Percentiles rank a stretch among this genome's conserved stretches.
phyloP scores from a whole-genome alignment of 2,797 vertebrate species.

The Falco biarmicus region DNA sequence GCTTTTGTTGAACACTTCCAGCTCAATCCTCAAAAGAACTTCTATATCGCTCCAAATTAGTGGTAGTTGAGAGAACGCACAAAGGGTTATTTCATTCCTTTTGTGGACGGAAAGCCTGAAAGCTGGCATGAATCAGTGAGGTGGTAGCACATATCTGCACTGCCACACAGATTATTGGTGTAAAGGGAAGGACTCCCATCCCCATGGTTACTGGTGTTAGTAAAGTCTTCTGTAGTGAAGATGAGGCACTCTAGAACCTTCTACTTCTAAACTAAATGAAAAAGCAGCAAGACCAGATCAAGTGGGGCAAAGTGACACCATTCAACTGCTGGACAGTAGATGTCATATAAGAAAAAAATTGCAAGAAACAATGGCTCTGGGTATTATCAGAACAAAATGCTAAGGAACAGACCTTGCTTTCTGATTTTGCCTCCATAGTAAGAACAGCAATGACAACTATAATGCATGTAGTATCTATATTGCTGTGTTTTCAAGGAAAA shows the following conservation, averaged over 20 bases:
- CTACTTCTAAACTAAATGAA: neutral
- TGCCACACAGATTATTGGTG: accelerated
- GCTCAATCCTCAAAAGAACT: slow-evolving; percentile 1
- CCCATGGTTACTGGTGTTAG: accelerated
- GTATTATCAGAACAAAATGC: neutral
- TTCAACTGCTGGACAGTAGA: neutral
- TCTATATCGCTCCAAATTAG: neutral
- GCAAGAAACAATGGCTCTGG: neutral
- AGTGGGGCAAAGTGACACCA: neutral
- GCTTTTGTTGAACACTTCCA: slow-evolving; percentile 43
- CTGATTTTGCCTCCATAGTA: neutral
- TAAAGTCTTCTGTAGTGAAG: neutral
- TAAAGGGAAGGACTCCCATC: too few species aligned
- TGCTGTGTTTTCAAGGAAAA: neutral
- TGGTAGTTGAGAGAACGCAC: neutral
- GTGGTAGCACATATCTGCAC: neutral
- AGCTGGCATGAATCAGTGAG: neutral
- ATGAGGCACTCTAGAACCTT: neutral
- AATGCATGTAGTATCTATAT: neutral
- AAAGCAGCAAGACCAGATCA: neutral
- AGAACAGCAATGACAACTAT: neutral
- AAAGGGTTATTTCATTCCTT: slow-evolving; percentile 36
- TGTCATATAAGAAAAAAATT: neutral
- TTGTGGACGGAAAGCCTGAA: neutral
- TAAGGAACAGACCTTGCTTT: neutral